Conservation (phyloP, 1,140 invertebrate species). For the Schmidtea mediterranea region DNA sequence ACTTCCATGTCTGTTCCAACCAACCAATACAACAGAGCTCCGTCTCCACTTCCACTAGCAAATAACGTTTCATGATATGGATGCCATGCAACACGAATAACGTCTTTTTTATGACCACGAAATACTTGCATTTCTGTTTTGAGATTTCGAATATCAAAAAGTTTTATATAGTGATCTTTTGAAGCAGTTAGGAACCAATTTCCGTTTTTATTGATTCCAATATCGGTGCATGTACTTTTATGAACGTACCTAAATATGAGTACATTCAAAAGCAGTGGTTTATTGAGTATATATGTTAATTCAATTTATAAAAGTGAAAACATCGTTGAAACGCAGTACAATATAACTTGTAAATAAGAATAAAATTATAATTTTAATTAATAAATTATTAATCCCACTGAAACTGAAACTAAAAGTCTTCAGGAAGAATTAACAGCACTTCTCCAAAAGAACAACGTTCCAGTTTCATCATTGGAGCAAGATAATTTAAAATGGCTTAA, state of each 20-base stretch:
- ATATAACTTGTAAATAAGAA: no score
- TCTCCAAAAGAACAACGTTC: no score
- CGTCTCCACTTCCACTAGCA: constrained; percentile 81
- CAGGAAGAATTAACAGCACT: no score
- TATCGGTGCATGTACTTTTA: constrained; percentile 93
- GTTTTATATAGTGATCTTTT: constrained; percentile 77
- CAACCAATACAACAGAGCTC: constrained; percentile 88
- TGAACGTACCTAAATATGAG: constrained; percentile 56
- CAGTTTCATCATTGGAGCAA: no score
- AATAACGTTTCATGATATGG: constrained; percentile 81
- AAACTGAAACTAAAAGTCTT: no score
- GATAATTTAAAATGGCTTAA: no score
- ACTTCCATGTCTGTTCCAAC: constrained; percentile 95
- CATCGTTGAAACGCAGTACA: no score
- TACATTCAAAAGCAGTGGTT: neutral
- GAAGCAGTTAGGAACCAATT: constrained; percentile 98
- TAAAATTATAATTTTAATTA: no score
- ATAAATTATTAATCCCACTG: no score
- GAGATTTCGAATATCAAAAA: constrained; percentile 88
- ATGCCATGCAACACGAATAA: constrained; percentile 83
- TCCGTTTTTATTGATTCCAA: constrained; percentile 95
- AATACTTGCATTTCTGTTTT: constrained; percentile 73
- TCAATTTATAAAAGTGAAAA: no score
- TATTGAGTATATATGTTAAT: no score
- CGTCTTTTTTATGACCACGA: constrained; percentile 90